phyloP scores from a whole-genome alignment of 2,797 vertebrate species.

The Dermochelys coriacea region DNA sequence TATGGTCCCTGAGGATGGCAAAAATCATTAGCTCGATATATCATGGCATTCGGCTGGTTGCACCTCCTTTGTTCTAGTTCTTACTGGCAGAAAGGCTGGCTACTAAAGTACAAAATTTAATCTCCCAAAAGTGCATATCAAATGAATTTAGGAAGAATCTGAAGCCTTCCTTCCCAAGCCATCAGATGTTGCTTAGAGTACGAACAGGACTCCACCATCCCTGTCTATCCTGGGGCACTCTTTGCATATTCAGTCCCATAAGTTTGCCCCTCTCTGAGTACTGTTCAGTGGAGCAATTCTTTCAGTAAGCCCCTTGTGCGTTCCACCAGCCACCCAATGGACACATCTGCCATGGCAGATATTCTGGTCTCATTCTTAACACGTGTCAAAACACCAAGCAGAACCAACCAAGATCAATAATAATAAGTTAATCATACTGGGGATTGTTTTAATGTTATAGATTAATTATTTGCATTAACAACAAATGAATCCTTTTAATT shows the following conservation, averaged over 20 bases:
- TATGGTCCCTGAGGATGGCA: background rate
- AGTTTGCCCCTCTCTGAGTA: background rate
- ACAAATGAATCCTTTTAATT: constrained; percentile 32
- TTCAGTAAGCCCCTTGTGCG: background rate
- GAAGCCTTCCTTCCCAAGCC: background rate
- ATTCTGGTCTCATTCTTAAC: background rate
- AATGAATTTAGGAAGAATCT: background rate
- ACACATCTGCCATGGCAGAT: background rate
- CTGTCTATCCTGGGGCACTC: background rate
- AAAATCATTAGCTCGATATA: background rate
- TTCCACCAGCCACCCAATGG: background rate
- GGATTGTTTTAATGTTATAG: background rate
- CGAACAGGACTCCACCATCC: background rate
- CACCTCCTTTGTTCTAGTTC: background rate
- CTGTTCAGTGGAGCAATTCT: background rate
- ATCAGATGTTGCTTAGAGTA: background rate
- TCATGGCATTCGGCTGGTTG: background rate
- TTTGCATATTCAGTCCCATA: background rate
- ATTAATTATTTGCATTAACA: background rate
- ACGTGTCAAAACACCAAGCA: background rate
- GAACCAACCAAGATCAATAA: background rate
- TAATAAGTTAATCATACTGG: background rate
- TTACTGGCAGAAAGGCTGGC: rapidly evolving
- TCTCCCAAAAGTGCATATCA: background rate
- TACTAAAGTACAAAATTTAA: background rate